A percentile compares a stretch with the other conserved stretches of the same genome.
Evolutionary conservation across 2,113 vertebrate species (phyloP).

Genomic region (Tretioscincus oriximinensis): DNA sequence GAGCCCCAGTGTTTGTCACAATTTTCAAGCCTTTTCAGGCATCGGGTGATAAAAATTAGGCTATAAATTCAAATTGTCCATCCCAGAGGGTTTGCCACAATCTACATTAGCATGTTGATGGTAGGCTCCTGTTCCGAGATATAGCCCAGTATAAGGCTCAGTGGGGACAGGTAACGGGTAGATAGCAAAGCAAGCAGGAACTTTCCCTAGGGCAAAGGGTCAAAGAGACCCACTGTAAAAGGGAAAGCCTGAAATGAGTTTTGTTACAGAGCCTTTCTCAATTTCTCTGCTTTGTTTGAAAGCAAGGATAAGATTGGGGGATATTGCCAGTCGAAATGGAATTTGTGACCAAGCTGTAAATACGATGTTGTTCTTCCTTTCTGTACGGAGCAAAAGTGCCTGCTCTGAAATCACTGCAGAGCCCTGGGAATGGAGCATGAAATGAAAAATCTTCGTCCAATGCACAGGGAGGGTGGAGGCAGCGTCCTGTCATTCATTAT

Average conservation of each 20-base stretch:
- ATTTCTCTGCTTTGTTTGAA: background rate
- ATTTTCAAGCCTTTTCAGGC: no score
- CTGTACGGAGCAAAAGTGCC: slow-evolving; percentile 3
- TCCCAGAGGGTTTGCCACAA: no score
- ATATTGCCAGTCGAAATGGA: background rate
- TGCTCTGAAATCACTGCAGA: slow-evolving; percentile 39
- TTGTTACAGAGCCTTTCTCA: background rate
- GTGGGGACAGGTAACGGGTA: background rate
- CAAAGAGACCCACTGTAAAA: background rate
- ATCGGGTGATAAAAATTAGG: no score
- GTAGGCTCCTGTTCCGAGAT: no score
- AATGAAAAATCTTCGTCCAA: slow-evolving; percentile 48
- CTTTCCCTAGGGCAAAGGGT: background rate
- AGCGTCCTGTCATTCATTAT: slow-evolving; percentile 29
- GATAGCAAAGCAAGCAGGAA: background rate
- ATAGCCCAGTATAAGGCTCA: no score
- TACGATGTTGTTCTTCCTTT: slow-evolving; percentile 25
- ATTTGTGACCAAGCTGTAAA: slow-evolving; percentile 5
- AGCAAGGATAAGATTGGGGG: background rate
- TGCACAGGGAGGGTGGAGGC: slow-evolving; percentile 13
- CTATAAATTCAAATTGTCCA: no score
- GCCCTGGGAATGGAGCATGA: slow-evolving; percentile 52
- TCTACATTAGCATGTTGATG: no score
- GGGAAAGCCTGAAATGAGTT: background rate
- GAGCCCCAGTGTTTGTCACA: no score